Conservation (phyloP, 1,140 invertebrate species). For the Coenobita brevimanus region DNA sequence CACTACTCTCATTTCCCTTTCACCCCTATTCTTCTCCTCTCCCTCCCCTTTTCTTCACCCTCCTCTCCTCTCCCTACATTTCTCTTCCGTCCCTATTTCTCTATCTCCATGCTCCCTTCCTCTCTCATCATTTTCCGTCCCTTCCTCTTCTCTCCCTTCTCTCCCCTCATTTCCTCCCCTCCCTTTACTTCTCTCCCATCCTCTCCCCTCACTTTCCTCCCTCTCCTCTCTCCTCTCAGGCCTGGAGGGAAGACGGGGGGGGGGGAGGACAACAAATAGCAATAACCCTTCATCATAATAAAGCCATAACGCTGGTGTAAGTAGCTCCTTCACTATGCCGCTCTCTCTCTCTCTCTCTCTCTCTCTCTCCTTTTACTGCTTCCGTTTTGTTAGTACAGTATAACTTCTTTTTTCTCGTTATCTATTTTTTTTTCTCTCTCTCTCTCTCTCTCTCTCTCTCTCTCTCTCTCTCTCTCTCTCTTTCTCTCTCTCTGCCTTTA, state of each 20-base stretch:
- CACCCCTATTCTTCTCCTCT: no score
- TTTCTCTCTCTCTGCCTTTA: not conserved
- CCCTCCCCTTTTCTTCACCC: not conserved
- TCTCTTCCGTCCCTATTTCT: not conserved
- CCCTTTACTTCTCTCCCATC: not conserved
- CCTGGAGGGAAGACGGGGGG: not conserved
- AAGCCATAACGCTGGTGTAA: constrained; percentile 33
- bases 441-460: not conserved
- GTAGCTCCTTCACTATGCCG: constrained; percentile 9
- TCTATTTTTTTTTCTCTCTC: not conserved
- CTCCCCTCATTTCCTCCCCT: not conserved
- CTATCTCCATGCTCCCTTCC: not conserved
- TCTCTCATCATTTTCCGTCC: not conserved
- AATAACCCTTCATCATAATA: constrained; percentile 45
- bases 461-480: not conserved
- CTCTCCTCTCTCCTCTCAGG: not conserved
- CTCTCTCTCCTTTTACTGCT: constrained; percentile 5
- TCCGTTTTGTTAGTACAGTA: not conserved
- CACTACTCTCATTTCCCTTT: not conserved
- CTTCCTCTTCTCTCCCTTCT: not conserved
- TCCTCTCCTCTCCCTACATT: not conserved
- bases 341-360: not conserved
- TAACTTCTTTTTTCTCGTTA: not conserved
- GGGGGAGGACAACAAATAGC: constrained; percentile 30
- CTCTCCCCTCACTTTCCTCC: not conserved